Conservation (phyloP, 2,888 invertebrate species). For the Scrobipalpa atriplicella region DNA sequence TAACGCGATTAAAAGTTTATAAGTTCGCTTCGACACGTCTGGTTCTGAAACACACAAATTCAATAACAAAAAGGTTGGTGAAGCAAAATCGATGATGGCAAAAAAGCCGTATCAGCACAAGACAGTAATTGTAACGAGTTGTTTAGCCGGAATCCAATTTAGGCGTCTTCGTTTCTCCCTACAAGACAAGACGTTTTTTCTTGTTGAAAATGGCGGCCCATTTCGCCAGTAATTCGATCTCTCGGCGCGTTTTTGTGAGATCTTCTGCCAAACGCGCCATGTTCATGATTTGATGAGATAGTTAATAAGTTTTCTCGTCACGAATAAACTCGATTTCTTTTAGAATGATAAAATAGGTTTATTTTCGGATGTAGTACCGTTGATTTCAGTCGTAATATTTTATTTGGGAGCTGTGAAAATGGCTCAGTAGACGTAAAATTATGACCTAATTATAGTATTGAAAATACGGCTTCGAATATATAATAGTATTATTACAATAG, state of each 20-base stretch:
- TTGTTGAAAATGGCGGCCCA: slow-evolving; percentile 43
- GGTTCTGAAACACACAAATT: background rate
- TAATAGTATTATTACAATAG: too few species aligned
- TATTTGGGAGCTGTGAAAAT: too few species aligned
- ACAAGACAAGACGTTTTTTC: slow-evolving; percentile 28
- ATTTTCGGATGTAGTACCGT: background rate
- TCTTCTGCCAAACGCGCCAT: slow-evolving; percentile 37
- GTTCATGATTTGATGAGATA: slow-evolving; percentile 30
- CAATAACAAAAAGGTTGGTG: background rate
- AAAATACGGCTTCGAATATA: too few species aligned
- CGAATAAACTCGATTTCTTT: slow-evolving; percentile 17
- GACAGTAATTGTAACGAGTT: slow-evolving; percentile 60
- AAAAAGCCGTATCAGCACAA: slow-evolving; percentile 30
- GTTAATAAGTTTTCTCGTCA: slow-evolving; percentile 29
- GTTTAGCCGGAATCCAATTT: slow-evolving; percentile 73
- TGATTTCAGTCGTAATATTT: background rate
- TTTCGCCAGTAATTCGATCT: slow-evolving; percentile 51
- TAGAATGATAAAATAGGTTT: background rate
- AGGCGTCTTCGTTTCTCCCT: slow-evolving; percentile 40
- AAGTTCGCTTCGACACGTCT: background rate
- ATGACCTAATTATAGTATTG: too few species aligned
- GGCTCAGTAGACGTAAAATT: too few species aligned
- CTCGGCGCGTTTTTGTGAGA: slow-evolving; percentile 26
- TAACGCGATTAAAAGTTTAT: background rate
- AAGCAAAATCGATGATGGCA: slow-evolving; percentile 18